These are phyloP conservation scores for Mycetomoellerius zeteki DNA, from an alignment of 1,140 invertebrate genomes.

Conservation along the genomic window DNA sequence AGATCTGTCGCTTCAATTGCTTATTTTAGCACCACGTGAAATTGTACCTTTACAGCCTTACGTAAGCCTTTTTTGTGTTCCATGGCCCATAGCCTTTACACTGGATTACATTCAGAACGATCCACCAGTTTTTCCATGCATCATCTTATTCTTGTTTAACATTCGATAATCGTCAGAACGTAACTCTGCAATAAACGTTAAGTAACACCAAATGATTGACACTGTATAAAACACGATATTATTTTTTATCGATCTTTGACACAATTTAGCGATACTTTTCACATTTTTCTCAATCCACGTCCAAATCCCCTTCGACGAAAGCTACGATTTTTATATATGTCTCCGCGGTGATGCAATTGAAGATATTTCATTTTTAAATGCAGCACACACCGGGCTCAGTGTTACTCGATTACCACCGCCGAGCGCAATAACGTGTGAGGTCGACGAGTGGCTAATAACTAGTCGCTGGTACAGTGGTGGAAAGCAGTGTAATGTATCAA, in stretches of 20 bases:
- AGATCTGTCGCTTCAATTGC: too few relatives aligned
- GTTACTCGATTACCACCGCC: constrained; percentile 46
- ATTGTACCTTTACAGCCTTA: too few relatives aligned
- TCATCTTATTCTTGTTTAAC: too few relatives aligned
- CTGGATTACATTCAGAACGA: too few relatives aligned
- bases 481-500: constrained; percentile 72
- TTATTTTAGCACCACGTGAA: too few relatives aligned
- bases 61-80: too few relatives aligned
- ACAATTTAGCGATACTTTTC: neutral
- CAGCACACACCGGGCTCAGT: neutral
- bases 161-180: too few relatives aligned
- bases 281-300: neutral
- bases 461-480: constrained; percentile 43
- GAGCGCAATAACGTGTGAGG: constrained; percentile 65
- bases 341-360: constrained; percentile 9
- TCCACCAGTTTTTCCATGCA: too few relatives aligned
- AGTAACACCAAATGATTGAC: neutral
- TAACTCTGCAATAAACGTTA: neutral
- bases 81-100: too few relatives aligned
- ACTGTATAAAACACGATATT: neutral
- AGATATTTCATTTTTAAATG: constrained; percentile 60
- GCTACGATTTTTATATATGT: neutral
- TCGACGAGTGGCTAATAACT: constrained; percentile 74
- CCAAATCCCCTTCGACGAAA: neutral
- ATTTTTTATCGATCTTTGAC: neutral